Evolutionary conservation across 2,888 invertebrate species (phyloP).

Genomic region (Sympetrum striolatum): DNA sequence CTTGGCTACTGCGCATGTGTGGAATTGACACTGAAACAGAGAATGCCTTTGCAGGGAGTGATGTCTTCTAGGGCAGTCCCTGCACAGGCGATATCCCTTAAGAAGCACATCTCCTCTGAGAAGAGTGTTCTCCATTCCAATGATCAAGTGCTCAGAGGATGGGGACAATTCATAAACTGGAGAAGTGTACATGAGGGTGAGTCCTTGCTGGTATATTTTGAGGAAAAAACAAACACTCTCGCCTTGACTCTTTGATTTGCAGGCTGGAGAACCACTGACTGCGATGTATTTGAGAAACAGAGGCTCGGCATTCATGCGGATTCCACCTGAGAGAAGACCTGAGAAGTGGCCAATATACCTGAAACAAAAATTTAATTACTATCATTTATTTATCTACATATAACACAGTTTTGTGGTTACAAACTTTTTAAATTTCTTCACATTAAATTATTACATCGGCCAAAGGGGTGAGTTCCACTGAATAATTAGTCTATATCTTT

Average conservation of each 20-base stretch:
- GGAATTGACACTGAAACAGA: constrained; percentile 90
- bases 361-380: constrained; percentile 48
- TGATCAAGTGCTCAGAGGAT: constrained; percentile 71
- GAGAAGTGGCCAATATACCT: constrained; percentile 94
- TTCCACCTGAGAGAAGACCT: constrained; percentile 85
- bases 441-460: no score
- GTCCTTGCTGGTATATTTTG: constrained; percentile 68
- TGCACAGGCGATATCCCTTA: constrained; percentile 81
- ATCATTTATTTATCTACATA: background rate
- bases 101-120: constrained; percentile 89
- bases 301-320: constrained; percentile 86
- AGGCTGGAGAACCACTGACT: constrained; percentile 83
- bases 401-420: background rate
- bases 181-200: constrained; percentile 78
- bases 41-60: background rate
- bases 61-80: background rate
- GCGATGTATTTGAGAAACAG: constrained; percentile 86
- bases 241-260: constrained; percentile 56
- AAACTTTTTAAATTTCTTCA: no score
- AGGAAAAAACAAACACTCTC: constrained; percentile 21
- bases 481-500: no score
- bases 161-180: constrained; percentile 79
- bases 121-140: constrained; percentile 73
- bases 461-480: no score
- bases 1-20: constrained; percentile 90